These are phyloP conservation scores for Augochlora pura DNA, from an alignment of 1,140 invertebrate species.

Conservation along the genomic window DNA sequence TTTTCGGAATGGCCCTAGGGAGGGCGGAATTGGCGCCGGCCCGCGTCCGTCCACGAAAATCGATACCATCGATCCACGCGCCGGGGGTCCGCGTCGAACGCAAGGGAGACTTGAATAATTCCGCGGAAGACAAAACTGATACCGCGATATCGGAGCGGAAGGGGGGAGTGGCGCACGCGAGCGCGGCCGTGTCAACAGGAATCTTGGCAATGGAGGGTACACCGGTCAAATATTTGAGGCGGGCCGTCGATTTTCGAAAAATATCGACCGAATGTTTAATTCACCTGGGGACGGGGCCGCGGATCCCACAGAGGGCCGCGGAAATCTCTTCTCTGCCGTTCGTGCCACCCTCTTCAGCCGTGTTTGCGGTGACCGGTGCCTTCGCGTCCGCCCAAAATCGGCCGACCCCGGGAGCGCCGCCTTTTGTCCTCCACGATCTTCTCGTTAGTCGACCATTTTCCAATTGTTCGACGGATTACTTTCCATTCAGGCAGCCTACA, in stretches of 20 bases:
- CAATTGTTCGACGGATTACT: too few relatives aligned
- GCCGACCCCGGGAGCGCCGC: too few relatives aligned
- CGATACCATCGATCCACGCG: constrained; percentile 54
- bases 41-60: constrained; percentile 8
- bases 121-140: constrained; percentile 65
- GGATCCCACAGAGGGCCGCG: constrained; percentile 33
- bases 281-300: constrained; percentile 27
- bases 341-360: constrained; percentile 42
- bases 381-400: constrained; percentile 27
- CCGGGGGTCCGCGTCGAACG: constrained; percentile 26
- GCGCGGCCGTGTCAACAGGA: constrained; percentile 66
- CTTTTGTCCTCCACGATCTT: constrained; percentile 28
- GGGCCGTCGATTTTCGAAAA: constrained; percentile 68
- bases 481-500: too few relatives aligned
- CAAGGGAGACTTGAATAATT: constrained; percentile 60
- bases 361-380: constrained; percentile 50
- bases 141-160: constrained; percentile 58
- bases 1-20: constrained; percentile 25
- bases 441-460: too few relatives aligned
- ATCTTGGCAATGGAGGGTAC: constrained; percentile 70
- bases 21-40: neutral
- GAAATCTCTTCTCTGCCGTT: constrained; percentile 44
- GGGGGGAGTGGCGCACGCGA: too few relatives aligned
- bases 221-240: constrained; percentile 73
- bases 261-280: constrained; percentile 65